Evolutionary conservation across 2,797 vertebrate species (phyloP).

Genomic region (Pogonophryne albipinna): DNA sequence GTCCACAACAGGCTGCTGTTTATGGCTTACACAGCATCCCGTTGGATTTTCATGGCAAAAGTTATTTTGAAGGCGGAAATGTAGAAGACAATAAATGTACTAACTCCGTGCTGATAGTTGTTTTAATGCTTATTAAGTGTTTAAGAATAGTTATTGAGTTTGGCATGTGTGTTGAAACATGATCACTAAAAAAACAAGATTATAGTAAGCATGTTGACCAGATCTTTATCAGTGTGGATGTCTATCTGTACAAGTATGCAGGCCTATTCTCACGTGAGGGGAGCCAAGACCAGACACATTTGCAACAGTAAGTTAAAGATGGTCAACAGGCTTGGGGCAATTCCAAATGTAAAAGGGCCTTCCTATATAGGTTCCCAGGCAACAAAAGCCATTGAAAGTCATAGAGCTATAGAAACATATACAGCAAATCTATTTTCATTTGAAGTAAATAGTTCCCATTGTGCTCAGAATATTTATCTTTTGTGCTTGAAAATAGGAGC

Average conservation of each 20-base stretch:
- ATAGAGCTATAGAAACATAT: slow-evolving; percentile 46
- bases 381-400: slow-evolving; percentile 74
- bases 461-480: slow-evolving; percentile 28
- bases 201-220: not conserved
- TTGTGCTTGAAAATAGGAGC: slow-evolving; percentile 32
- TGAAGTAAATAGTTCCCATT: slow-evolving; percentile 37
- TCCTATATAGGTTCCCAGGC: slow-evolving; percentile 19
- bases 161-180: slow-evolving; percentile 7
- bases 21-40: slow-evolving; percentile 37
- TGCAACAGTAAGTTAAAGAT: slow-evolving; percentile 30
- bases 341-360: slow-evolving; percentile 64
- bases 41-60: slow-evolving; percentile 51
- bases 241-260: slow-evolving; percentile 35
- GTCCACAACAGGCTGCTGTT: slow-evolving; percentile 57
- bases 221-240: slow-evolving; percentile 46
- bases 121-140: not conserved
- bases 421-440: slow-evolving; percentile 49
- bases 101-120: not conserved
- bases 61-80: slow-evolving; percentile 23
- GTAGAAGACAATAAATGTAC: not conserved
- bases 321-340: slow-evolving; percentile 52
- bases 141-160: not conserved
- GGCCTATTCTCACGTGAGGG: slow-evolving; percentile 37
- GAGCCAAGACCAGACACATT: slow-evolving; percentile 39
- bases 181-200: not conserved